Conservation (phyloP, 2,113 vertebrate species). For the Macroglossus sobrinus region DNA sequence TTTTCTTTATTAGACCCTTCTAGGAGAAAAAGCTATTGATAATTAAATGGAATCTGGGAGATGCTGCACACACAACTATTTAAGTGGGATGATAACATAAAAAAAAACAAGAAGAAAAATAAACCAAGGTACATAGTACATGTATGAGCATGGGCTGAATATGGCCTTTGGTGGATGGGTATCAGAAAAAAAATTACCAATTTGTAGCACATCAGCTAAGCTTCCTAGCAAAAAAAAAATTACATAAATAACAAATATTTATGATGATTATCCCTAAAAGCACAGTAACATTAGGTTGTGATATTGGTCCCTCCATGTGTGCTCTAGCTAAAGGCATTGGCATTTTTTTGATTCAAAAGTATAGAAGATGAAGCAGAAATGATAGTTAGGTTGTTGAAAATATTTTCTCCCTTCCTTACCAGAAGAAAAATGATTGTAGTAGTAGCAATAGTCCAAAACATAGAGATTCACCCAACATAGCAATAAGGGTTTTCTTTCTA, state of each 20-base stretch:
- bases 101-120: conserved; percentile 27
- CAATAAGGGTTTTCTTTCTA: background rate
- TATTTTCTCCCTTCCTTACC: background rate
- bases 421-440: background rate
- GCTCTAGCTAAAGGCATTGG: background rate
- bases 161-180: background rate
- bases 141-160: background rate
- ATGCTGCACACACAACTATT: background rate
- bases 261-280: background rate
- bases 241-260: conserved; percentile 26
- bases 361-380: background rate
- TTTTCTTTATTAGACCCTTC: background rate
- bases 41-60: background rate
- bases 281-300: background rate
- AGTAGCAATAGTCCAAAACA: background rate
- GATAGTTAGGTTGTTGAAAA: background rate
- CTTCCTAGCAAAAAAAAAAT: conserved; percentile 44
- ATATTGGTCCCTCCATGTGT: background rate
- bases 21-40: background rate
- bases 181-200: conserved; percentile 48
- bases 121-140: background rate
- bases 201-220: background rate
- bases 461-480: background rate
- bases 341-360: background rate
- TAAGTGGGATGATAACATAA: background rate